Evolutionary conservation across 1,140 invertebrate genomes (phyloP).

Genomic region (Scaptomyza graminum): DNA sequence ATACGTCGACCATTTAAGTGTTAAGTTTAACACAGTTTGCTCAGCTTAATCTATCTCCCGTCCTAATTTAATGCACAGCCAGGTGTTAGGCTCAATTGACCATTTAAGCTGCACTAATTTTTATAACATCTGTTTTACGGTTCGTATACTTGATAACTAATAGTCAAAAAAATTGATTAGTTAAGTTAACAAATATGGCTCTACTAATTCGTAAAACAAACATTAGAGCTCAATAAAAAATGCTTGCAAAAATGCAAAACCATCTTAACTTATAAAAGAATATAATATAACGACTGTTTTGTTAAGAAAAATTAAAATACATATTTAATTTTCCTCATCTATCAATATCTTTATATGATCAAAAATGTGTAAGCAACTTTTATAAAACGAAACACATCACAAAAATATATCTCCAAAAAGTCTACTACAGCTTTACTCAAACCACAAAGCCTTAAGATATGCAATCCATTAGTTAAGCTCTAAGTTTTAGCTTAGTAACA

Average conservation of each 20-base stretch:
- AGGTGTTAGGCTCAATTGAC: slow-evolving; percentile 9
- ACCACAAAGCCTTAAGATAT: slow-evolving; percentile 28
- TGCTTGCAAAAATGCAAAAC: too few species aligned
- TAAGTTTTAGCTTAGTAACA: neutral
- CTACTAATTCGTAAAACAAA: neutral
- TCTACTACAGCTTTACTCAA: neutral
- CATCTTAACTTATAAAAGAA: too few species aligned
- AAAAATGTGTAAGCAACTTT: too few species aligned
- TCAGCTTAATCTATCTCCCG: slow-evolving; percentile 35
- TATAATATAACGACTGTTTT: too few species aligned
- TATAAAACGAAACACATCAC: too few species aligned
- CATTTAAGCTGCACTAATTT: slow-evolving; percentile 10
- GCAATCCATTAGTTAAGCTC: neutral
- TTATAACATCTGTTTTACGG: slow-evolving; percentile 11
- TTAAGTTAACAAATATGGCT: too few species aligned
- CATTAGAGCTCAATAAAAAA: neutral
- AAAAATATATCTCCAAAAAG: slow-evolving; percentile 1
- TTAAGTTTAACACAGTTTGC: slow-evolving; percentile 50
- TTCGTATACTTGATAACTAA: slow-evolving; percentile 8
- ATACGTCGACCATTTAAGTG: slow-evolving; percentile 44
- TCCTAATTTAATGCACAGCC: neutral
- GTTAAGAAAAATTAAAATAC: too few species aligned
- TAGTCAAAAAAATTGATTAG: too few species aligned
- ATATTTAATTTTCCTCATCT: too few species aligned
- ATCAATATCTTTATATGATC: too few species aligned